Evolutionary conservation across 2,888 invertebrate species (phyloP).

Genomic region (Drosophila subsilvestris): DNA sequence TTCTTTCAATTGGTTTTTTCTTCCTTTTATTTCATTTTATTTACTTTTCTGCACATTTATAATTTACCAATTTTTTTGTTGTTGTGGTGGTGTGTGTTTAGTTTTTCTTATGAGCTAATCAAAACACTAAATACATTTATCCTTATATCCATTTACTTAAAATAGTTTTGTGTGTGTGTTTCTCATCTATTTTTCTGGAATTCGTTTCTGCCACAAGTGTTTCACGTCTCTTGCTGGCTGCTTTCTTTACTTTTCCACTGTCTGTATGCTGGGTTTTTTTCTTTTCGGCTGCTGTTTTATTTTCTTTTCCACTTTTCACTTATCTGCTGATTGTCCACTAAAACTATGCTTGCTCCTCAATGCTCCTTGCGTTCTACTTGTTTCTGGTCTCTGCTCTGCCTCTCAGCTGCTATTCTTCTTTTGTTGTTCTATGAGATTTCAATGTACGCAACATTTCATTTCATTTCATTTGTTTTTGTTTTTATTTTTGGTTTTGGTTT

Average conservation of each 20-base stretch:
- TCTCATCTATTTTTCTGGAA: constrained; percentile 26
- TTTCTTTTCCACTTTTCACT: constrained; percentile 30
- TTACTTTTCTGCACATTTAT: constrained; percentile 19
- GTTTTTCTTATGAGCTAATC: constrained; percentile 54
- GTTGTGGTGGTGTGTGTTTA: constrained; percentile 44
- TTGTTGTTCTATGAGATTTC: not conserved
- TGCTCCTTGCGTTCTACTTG: constrained; percentile 39
- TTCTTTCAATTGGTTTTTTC: constrained; percentile 6
- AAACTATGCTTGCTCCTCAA: constrained; percentile 70
- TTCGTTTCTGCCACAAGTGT: constrained; percentile 16
- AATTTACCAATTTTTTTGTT: not conserved
- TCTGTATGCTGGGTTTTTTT: constrained; percentile 11
- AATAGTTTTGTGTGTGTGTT: constrained; percentile 47
- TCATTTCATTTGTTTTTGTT: constrained; percentile 25
- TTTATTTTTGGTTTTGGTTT: constrained; percentile 30
- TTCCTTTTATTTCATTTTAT: not conserved
- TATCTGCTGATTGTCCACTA: constrained; percentile 77
- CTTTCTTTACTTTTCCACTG: constrained; percentile 8
- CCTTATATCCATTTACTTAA: constrained; percentile 62
- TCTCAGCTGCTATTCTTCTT: constrained; percentile 1
- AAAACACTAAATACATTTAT: constrained; percentile 78
- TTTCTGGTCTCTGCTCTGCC: constrained; percentile 8
- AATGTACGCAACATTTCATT: constrained; percentile 25
- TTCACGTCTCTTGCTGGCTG: constrained; percentile 2
- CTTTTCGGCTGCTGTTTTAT: constrained; percentile 22